These are phyloP conservation scores for Cephus nigrinus DNA, from an alignment of 2,888 invertebrate species.

Conservation along the genomic window DNA sequence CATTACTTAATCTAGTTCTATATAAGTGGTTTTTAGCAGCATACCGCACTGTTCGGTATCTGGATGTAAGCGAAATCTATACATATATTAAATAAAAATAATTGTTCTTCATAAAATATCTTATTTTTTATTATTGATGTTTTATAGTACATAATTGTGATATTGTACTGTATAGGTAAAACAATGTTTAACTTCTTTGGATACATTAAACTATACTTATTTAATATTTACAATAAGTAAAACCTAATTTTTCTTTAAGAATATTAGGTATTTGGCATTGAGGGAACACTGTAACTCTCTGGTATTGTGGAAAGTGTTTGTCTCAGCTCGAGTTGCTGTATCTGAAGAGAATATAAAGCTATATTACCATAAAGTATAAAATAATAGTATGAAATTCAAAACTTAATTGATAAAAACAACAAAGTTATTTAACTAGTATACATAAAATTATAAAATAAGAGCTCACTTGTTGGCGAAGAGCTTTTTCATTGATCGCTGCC, in stretches of 20 bases:
- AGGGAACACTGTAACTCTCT: conserved; percentile 41
- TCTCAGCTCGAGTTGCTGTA: conserved; percentile 56
- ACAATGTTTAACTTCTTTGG: background rate
- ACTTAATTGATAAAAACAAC: background rate
- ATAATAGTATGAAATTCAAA: conserved; percentile 4
- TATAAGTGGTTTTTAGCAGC: too few species aligned
- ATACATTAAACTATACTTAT: background rate
- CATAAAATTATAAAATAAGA: background rate
- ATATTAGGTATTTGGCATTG: background rate
- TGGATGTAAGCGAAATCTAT: too few species aligned
- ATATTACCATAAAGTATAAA: background rate
- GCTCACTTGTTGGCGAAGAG: conserved; percentile 71
- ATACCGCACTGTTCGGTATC: too few species aligned
- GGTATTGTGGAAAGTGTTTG: conserved; percentile 55
- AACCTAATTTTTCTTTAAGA: background rate
- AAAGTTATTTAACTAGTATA: background rate
- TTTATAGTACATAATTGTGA: too few species aligned
- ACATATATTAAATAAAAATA: too few species aligned
- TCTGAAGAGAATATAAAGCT: conserved; percentile 34
- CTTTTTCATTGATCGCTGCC: conserved; percentile 75
- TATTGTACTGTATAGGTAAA: background rate
- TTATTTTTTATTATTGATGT: too few species aligned
- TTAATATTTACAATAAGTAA: background rate
- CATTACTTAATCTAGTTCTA: too few species aligned
- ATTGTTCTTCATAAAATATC: too few species aligned